Base-by-base conservation (phyloP, 2,797 vertebrate genomes). In the Lacerta viridis region DNA sequence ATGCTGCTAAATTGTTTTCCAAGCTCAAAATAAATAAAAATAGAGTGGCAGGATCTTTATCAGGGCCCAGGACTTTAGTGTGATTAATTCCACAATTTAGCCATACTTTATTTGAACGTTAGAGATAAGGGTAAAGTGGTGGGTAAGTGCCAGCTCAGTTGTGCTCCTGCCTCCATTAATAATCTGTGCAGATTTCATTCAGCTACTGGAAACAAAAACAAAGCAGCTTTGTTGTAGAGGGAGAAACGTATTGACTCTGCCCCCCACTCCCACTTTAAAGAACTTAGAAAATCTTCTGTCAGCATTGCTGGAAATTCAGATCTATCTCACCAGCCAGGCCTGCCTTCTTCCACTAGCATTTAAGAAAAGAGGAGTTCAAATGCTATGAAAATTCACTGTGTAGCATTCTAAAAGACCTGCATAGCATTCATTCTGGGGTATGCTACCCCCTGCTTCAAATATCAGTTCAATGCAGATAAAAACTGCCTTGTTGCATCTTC, bases 61-160 rank as follows among this genome's bases (percentile, higher is more conserved):
- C 92, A 74, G 88, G 83, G 55, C 83, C 10, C 6, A 90, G 36
- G 89, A 94, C 84, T 91, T 95, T 92, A 93, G 80, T 43, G 80
- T 94, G 93, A 95, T 92, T 95, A 96, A 94, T 94, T 94, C 87
- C 39, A 87, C 90, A 94, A 92, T 95, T 94, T 92, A 93, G 79
- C 83, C 86, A 33, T 69, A 80, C 77, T 91, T 95, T 93, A 94
- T 93, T 92, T 93, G 87, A 55, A 82, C 5, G 0, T 78, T 75
- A 88, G 85, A 95, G 93, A 94, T 93, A 95, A 95, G 91, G 82
- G 82, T 71, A 92, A 88, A 90, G 79, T 55, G 84, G 68, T 43
- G 25, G 83, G 93, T 93, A 91, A 95, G 88, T 89, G 39, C 59
- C 86, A 88, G 76, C 88, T 94, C 36, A 20, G 72, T 91, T 18